Evolutionary conservation across 2,888 invertebrate genomes (phyloP).

Genomic region (Cryptophagus acutangulus): DNA sequence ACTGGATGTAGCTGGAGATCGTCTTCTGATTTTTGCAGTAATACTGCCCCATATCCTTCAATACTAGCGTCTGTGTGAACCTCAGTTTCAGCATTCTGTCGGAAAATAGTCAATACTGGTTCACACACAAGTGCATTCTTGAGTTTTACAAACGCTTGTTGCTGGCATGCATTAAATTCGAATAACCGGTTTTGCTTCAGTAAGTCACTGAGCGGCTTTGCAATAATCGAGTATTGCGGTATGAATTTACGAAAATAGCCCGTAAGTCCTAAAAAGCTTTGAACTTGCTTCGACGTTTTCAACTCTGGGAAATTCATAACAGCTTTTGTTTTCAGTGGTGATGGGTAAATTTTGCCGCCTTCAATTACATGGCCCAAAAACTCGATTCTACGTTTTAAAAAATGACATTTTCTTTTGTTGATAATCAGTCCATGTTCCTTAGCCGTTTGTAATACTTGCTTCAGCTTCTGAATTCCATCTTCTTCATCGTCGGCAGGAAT

Average conservation of each 20-base stretch:
- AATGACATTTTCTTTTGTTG: conserved; percentile 40
- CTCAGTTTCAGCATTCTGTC: conserved; percentile 16
- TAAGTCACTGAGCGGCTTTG: conserved; percentile 36
- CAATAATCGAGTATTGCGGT: conserved; percentile 32
- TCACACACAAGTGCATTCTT: conserved; percentile 16
- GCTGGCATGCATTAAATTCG: conserved; percentile 15
- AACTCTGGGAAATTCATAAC: conserved; percentile 31
- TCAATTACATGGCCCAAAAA: conserved; percentile 26
- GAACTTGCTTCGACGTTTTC: conserved; percentile 27
- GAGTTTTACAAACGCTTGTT: conserved; percentile 18
- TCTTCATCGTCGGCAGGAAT: conserved; percentile 10
- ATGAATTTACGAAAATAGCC: conserved; percentile 41
- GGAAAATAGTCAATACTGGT: conserved; percentile 23
- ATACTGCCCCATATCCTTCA: conserved; percentile 21
- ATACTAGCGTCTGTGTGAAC: conserved; percentile 24
- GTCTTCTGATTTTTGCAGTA: conserved; percentile 19
- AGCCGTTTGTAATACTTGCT: conserved; percentile 10
- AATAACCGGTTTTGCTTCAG: conserved; percentile 23
- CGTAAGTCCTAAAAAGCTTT: conserved; percentile 36
- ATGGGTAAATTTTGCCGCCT: conserved; percentile 24
- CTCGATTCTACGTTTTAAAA: conserved; percentile 28
- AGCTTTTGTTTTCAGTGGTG: conserved; percentile 22
- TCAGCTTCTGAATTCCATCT: conserved; percentile 12
- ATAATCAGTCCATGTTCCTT: conserved; percentile 28
- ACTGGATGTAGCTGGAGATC: conserved; percentile 27